These are phyloP conservation scores for Trichomalopsis sarcophagae DNA, from an alignment of 1,140 invertebrate genomes.

Conservation along the genomic window DNA sequence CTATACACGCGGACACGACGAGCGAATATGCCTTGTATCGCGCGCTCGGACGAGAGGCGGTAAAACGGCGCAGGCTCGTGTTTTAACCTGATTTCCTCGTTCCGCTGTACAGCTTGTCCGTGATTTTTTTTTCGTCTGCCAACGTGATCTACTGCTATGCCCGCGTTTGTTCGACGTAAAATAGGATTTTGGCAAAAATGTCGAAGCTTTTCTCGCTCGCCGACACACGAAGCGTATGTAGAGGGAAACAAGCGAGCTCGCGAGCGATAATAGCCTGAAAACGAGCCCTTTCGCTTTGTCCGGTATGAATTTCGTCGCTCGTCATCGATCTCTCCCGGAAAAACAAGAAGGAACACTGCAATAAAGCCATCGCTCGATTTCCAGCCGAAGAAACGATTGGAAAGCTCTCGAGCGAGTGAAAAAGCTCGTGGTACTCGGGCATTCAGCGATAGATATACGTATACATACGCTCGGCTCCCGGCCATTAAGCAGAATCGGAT, in stretches of 20 bases:
- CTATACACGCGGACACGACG: not conserved
- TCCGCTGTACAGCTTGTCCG: too few species aligned
- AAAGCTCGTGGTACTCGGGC: not conserved
- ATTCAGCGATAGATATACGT: not conserved
- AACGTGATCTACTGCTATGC: too few species aligned
- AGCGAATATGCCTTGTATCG: not conserved
- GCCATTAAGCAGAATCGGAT: constrained; percentile 25
- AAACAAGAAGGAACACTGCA: not conserved
- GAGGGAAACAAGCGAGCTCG: too few species aligned
- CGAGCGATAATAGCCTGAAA: not conserved
- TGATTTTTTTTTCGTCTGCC: too few species aligned
- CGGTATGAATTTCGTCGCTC: not conserved
- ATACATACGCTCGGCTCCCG: not conserved
- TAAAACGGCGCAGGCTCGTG: too few species aligned
- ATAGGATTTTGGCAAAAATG: too few species aligned
- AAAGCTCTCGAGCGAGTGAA: not conserved
- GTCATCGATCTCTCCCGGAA: not conserved
- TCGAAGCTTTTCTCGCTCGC: too few species aligned
- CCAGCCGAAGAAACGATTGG: not conserved
- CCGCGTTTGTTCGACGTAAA: too few species aligned
- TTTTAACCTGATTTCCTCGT: too few species aligned
- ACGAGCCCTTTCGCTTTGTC: not conserved
- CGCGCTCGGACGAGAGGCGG: too few species aligned
- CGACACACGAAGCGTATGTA: too few species aligned
- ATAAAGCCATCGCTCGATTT: not conserved